Conservation (phyloP, 2,888 invertebrate genomes). For the Pseudococcus longispinus region DNA sequence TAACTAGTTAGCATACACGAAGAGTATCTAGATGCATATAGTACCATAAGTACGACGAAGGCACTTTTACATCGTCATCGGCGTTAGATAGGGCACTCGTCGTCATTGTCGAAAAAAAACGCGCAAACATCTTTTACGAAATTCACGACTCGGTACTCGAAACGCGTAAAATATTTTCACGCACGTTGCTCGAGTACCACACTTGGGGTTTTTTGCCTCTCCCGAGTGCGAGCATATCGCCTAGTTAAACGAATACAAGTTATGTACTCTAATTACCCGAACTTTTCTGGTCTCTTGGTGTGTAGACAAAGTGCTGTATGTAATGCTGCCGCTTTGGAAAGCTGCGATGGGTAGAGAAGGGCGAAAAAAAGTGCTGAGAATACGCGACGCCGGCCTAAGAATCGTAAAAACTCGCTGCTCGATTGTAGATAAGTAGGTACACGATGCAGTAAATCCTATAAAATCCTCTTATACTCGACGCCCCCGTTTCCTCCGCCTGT, state of each 20-base stretch:
- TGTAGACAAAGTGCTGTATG: background rate
- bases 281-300: background rate
- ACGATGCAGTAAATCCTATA: conserved; percentile 20
- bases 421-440: conserved; percentile 9
- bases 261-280: background rate
- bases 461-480: background rate
- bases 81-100: background rate
- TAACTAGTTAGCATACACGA: no score
- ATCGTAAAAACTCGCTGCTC: background rate
- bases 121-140: background rate
- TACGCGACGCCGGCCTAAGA: background rate
- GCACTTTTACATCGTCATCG: background rate
- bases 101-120: background rate
- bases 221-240: background rate
- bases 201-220: background rate
- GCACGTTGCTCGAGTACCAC: background rate
- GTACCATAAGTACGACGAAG: background rate
- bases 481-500: background rate
- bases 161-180: conserved; percentile 16
- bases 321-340: background rate
- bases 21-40: background rate
- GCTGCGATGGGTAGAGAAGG: background rate
- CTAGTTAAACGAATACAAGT: background rate
- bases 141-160: background rate
- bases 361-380: background rate